Percentiles rank a stretch among this genome's conserved stretches.
Evolutionary conservation across 2,113 vertebrate species (phyloP).

Genomic region (Gopherus flavomarginatus): DNA sequence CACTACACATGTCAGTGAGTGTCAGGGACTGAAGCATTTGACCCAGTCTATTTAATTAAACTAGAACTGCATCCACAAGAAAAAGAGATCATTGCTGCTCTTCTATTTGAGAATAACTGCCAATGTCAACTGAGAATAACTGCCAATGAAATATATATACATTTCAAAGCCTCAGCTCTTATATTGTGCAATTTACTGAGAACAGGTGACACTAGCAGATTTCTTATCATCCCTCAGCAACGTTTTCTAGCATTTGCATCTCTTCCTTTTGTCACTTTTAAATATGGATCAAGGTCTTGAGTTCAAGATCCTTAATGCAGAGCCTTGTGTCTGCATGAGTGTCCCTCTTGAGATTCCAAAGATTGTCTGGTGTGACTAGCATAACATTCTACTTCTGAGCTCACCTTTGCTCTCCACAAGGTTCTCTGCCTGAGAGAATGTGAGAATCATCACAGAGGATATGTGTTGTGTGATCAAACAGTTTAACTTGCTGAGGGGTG

Average conservation of each 20-base stretch:
- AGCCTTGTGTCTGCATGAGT: background rate
- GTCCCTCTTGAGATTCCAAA: background rate
- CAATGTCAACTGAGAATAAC: background rate
- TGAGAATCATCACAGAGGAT: conserved; percentile 4
- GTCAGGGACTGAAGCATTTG: rapidly evolving
- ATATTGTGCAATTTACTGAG: background rate
- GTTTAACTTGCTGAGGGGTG: background rate
- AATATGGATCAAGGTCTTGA: background rate
- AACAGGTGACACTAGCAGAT: background rate
- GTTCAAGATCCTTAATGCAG: background rate
- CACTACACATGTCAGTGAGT: background rate
- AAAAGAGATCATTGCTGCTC: background rate
- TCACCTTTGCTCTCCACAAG: background rate
- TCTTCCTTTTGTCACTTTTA: background rate
- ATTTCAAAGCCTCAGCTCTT: background rate
- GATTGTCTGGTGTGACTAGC: background rate
- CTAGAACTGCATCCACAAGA: background rate
- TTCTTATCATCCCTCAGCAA: background rate
- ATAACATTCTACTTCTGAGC: background rate
- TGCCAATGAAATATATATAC: background rate
- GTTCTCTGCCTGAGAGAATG: background rate
- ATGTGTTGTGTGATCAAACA: background rate
- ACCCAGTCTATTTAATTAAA: background rate
- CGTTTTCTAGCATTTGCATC: background rate
- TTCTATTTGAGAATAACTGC: background rate